Evolutionary conservation across 1,140 invertebrate genomes (phyloP).

Genomic region (Spodoptera litura): DNA sequence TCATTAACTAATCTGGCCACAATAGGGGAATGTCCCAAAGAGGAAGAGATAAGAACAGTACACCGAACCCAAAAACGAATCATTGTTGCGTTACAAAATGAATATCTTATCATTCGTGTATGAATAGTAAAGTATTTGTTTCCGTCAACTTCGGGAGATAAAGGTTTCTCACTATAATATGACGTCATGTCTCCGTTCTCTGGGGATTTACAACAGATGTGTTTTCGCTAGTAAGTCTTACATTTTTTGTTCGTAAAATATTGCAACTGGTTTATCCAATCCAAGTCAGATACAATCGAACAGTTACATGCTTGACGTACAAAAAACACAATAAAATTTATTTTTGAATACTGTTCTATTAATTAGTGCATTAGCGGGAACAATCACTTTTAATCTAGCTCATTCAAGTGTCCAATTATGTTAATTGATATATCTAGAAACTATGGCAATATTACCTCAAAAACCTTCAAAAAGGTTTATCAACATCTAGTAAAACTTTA

Average conservation of each 20-base stretch:
- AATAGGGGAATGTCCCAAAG: slow-evolving; percentile 61
- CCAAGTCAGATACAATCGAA: too few relatives aligned
- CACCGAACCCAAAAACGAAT: slow-evolving; percentile 66
- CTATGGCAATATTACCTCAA: too few relatives aligned
- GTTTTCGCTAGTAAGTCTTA: background rate
- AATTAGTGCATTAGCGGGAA: too few relatives aligned
- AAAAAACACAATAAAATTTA: too few relatives aligned
- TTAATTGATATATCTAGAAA: too few relatives aligned
- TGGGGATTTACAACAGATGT: background rate
- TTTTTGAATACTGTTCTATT: too few relatives aligned
- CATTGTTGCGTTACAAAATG: slow-evolving; percentile 62
- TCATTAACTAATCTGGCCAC: slow-evolving; percentile 70
- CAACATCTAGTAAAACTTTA: too few relatives aligned
- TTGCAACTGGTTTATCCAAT: background rate
- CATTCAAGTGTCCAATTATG: too few relatives aligned
- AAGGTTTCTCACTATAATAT: slow-evolving; percentile 8
- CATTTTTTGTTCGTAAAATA: background rate
- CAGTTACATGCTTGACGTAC: too few relatives aligned
- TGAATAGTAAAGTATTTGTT: slow-evolving; percentile 52
- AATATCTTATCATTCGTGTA: slow-evolving; percentile 66
- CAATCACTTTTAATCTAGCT: too few relatives aligned
- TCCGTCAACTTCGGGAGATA: slow-evolving; percentile 35
- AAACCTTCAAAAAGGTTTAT: too few relatives aligned
- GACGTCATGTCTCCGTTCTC: slow-evolving; percentile 3
- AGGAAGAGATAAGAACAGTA: slow-evolving; percentile 72